Percentiles rank a stretch among this genome's conserved stretches.
Conservation (phyloP, 2,888 invertebrate species). For the Ctenicera cuprea region DNA sequence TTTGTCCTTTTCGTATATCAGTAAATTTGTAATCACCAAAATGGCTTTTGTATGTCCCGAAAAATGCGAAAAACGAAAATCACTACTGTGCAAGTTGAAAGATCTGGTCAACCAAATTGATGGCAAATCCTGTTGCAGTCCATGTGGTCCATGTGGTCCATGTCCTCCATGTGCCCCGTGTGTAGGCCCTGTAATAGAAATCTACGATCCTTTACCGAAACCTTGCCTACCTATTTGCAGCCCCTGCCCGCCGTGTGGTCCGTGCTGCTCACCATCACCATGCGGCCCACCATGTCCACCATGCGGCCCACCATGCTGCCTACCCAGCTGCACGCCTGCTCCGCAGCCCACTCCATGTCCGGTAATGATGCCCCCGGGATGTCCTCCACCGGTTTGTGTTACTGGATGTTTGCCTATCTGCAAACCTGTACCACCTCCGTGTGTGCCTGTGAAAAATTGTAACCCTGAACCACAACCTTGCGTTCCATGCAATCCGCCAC, state of each 20-base stretch:
- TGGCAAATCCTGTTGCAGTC: conserved; percentile 69
- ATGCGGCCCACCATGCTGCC: conserved; percentile 72
- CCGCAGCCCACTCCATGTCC: conserved; percentile 63
- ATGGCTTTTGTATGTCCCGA: conserved; percentile 55
- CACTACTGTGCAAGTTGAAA: conserved; percentile 65
- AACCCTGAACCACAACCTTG: conserved; percentile 76
- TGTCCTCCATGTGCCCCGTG: conserved; percentile 69
- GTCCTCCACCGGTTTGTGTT: conserved; percentile 72
- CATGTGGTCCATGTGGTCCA: conserved; percentile 71
- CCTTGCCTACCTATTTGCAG: conserved; percentile 77
- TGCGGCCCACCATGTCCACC: conserved; percentile 71
- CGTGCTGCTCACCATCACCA: conserved; percentile 70
- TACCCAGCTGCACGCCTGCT: conserved; percentile 57
- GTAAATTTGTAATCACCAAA: conserved; percentile 16
- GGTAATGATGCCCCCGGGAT: conserved; percentile 61
- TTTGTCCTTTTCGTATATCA: conserved; percentile 44
- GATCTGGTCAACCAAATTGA: conserved; percentile 66
- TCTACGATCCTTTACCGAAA: conserved; percentile 75
- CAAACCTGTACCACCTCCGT: conserved; percentile 72
- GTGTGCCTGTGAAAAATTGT: conserved; percentile 73
- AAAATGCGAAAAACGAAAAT: conserved; percentile 63
- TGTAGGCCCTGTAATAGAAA: conserved; percentile 72
- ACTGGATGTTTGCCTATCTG: conserved; percentile 73
- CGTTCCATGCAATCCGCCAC: conserved; percentile 76
- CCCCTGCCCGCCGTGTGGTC: conserved; percentile 71